Base-by-base conservation (phyloP, 2,113 vertebrate genomes). In the Entelurus aequoreus region DNA sequence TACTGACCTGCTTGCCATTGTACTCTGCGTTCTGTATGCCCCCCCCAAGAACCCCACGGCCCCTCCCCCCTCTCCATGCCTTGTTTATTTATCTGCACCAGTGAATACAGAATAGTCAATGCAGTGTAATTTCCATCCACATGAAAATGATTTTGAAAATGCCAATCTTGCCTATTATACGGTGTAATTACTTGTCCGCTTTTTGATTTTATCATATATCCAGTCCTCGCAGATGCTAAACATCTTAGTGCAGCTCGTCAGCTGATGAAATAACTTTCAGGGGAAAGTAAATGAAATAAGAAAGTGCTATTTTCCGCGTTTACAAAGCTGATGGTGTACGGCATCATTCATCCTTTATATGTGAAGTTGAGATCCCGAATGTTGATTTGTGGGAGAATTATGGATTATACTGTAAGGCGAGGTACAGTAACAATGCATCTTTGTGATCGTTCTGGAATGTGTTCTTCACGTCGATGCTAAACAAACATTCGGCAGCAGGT, bases 1-100 rank as follows among this genome's bases (percentile, higher is more conserved):
- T 92, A 92, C 91, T 92, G 91, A 92, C 91, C 91, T 91, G 90
- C 89, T 90, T 91, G 90, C 89, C 89, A 92, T 91, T 91, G 91
- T 91, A 90, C 90, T 91, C 84, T 87, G 86, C 87, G 75, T 88
- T 90, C 82, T 87, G 84, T 86, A 65, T 85, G 79, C 77, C 83
- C 78, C 78, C 61, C 10, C 42, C 10, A 46, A 12, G n/a, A 7
- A 19, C 55, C 6, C 38, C 35, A 2, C 38, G 4, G 16, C 55
- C 6, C 55, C n/a, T 74, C 86, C 72, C 19, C 66, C 78, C 78
- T 82, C 75, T 86, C 81, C 85, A 87, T 84, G 88, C 84, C 88
- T 90, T 91, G 91, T 92, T 91, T 92, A 89, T 92, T 92, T 91
- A 91, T 91, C 89, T 90, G 87, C 88, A 89, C 86, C 89, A 88